A percentile compares a stretch with the other conserved stretches of the same genome.
Conservation (phyloP, 1,140 invertebrate species). For the Drosophila subobscura region DNA sequence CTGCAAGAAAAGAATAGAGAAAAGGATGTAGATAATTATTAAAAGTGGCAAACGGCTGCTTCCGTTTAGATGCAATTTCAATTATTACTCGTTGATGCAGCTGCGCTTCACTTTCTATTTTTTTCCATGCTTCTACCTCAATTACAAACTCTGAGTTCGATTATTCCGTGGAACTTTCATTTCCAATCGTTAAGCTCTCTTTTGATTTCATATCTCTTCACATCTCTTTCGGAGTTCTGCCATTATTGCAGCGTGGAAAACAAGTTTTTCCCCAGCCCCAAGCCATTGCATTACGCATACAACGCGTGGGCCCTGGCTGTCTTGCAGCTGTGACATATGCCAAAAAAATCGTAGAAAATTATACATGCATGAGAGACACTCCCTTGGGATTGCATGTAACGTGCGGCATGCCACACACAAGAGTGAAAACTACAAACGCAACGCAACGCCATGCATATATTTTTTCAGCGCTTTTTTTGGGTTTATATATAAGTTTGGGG, state of each 20-base stretch:
- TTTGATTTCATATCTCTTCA: conserved; percentile 51
- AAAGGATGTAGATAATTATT: conserved; percentile 42
- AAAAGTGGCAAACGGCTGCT: conserved; percentile 25
- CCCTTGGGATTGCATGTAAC: conserved; percentile 5
- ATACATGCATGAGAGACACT: conserved; percentile 60
- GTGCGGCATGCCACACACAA: conserved; percentile 35
- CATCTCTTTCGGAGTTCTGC: conserved; percentile 33
- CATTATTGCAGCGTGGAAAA: conserved; percentile 29
- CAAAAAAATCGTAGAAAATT: conserved; percentile 53
- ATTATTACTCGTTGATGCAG: conserved; percentile 40
- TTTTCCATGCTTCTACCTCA: conserved; percentile 40
- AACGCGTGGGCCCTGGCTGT: conserved; percentile 58
- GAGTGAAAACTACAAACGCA: conserved; percentile 57
- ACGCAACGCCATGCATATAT: conserved; percentile 1
- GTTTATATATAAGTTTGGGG: conserved; percentile 30
- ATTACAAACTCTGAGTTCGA: conserved; percentile 41
- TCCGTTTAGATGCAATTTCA: conserved; percentile 59
- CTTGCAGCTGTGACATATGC: conserved; percentile 42
- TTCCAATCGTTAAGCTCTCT: conserved; percentile 51
- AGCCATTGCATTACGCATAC: conserved; percentile 66
- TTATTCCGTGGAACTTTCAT: conserved; percentile 31
- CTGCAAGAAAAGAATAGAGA: conserved; percentile 84
- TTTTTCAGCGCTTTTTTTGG: conserved; percentile 11
- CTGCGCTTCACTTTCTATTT: conserved; percentile 77
- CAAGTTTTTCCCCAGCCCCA: conserved; percentile 35